Evolutionary conservation across 2,113 vertebrate genomes (phyloP), one percentile per base, ranked within the genome.

Genomic region (Murina feae): DNA sequence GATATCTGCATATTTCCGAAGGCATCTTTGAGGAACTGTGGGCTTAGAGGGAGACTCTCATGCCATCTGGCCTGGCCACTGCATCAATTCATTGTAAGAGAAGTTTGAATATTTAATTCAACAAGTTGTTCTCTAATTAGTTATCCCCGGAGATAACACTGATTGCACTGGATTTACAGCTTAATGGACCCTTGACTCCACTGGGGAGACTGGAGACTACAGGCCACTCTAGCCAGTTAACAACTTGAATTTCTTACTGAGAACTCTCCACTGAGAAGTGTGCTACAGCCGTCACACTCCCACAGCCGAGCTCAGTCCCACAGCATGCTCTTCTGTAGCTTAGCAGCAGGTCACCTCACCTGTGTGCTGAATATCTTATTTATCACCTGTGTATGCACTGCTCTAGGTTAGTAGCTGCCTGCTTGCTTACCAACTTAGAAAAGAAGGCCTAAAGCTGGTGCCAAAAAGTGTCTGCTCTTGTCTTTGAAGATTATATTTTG

Each of bases 241-340:
- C 66, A 55, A 39, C 30, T 0, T 25, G 30, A 51, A 30, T 39
- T 80, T 79, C 32, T 37, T n/a, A 25, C 55, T 53, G 8, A 65
- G 1, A 0, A 2, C 4, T 51, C 16, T 1, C 16, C 20, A 4
- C 39, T 3, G 12, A 5, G 17, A 25, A 37, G 23, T 20, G 32
- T 5, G 2, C 5, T 42, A 35, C 2, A 4, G 66, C 44, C 5
- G n/a, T n/a, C n/a, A n/a, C n/a, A n/a, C n/a, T n/a, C 0, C 20
- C 39, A 37, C 55, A 71, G 10, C 32, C 6, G 8, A 37, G 35
- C 81, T 66, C 1, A 1, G 42, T 9, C 4, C 81, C 42, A n/a
- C 42, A 66, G 81, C 11, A 35, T 21, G 60, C 60, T 49, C 30
- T 25, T 58, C 79, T 81, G 16, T 7, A 32, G 79, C 53, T 30